Base-by-base conservation (phyloP, 2,797 vertebrate genomes). In the Calcarius lapponicus region DNA sequence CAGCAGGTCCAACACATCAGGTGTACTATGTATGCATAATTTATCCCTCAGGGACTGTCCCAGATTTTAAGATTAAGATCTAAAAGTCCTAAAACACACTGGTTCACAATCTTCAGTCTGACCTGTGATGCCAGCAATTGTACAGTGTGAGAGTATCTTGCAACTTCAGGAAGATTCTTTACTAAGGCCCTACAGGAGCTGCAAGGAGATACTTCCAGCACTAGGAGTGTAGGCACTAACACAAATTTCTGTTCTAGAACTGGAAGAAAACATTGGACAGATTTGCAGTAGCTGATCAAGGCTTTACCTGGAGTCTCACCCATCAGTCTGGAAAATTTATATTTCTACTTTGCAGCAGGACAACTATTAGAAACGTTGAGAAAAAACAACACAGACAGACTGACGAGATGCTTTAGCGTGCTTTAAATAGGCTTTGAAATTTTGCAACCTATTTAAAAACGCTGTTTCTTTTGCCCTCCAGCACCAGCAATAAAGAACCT, bases 1-100 rank as follows among this genome's bases (percentile, higher is more conserved):
- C 67, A 93, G 56, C 67, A 92, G 17, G 60, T 70, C 56, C 67
- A 92, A 82, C 19, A 57, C 19, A 91, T 61, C 66, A 87, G 81
- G 40, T 65, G 19, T 40, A 71, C 65, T 43, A 29, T 0, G 14
- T 17, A 54, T 29, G 29, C n/a, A 47, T 51, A 79, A 75, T 72
- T 66, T 57, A 80, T 29, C 17, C 31, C 11, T 20, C 61, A 50
- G 57, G 76, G 50, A 72, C 66, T 56, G 69, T 29, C 80, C 57
- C 65, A 65, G 50, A 90, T 58, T 86, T 81, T 69, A 38, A 88
- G 76, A 83, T 73, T 60, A 81, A 80, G 31, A 81, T 73, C 42
- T 74, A 67, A 85, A 92, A 90, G n/a, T 50, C 42, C 50, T 74
- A 34, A 45, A 71, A 0, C 26, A 65, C 26, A 31, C 42, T 31